Base-by-base conservation (phyloP, 2,888 invertebrate species). In the Actias luna region DNA sequence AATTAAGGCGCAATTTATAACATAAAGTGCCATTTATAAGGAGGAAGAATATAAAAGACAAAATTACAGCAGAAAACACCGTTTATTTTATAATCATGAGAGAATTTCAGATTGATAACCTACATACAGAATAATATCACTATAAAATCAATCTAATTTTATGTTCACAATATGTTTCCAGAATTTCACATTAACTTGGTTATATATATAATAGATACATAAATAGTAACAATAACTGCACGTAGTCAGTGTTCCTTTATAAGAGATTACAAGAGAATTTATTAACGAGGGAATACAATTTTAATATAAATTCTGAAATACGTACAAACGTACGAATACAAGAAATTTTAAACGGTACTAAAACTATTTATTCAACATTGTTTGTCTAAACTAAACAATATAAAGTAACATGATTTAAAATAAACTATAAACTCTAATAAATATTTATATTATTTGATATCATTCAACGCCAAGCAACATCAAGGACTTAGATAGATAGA, bases 81-180 rank as follows among this genome's bases (percentile, higher is more conserved):
- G 93, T 93, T 93, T 93, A 93, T 93, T 93, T 93, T 90, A 93
- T 92, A 92, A 92, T 93, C 93, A 93, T 92, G 90, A 93, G 93
- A 93, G 92, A 93, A 93, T 90, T 91, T 92, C 93, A 92, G 92
- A 93, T 93, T 89, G 91, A 90, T 92, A 93, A 92, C 91, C 92
- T 93, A 93, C 93, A 77, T 92, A 93, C 90, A 89, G 91, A 93
- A 90, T 80, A 81, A 80, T 93, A 91, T 88, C 84, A 88, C 89
- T 92, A 91, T 89, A 90, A 90, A 92, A 92, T 85, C 88, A 92
- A 91, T 89, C 92, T 92, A 92, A 92, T 73, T 89, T 88, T 89
- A 91, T 89, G 85, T 85, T 85, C 87, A 88, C 85, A 89, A 80
- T 77, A 79, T 85, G 78, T 85, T 29, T 80, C 80, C 84, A 84